phyloP scores from a whole-genome alignment of 2,113 vertebrate genomes.

The Tylochromis polylepis region DNA sequence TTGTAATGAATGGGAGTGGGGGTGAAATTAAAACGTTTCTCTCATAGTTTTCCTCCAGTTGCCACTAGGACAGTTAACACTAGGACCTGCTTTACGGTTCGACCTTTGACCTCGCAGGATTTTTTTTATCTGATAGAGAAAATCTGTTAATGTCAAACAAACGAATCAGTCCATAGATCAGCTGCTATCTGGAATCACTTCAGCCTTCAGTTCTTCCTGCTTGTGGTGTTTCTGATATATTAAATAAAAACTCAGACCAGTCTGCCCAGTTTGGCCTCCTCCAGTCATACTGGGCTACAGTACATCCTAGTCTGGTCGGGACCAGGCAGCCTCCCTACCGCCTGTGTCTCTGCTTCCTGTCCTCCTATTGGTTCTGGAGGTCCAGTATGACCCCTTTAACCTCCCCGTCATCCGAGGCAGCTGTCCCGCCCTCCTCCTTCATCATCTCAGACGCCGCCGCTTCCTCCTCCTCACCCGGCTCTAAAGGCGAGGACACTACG shows the following conservation, averaged over 20 bases:
- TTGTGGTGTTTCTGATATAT: not conserved
- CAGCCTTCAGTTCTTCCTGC: not conserved
- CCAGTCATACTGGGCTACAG: not conserved
- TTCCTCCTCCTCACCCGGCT: slow-evolving; percentile 81
- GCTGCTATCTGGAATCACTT: not conserved
- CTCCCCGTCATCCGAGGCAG: slow-evolving; percentile 79
- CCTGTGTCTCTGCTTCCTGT: slow-evolving; percentile 2
- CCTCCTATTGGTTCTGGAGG: slow-evolving; percentile 83
- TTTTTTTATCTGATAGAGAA: not conserved
- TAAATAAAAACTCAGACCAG: not conserved
- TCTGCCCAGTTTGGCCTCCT: not conserved
- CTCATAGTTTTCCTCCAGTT: not conserved
- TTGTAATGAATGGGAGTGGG: not conserved
- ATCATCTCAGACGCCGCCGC: slow-evolving; percentile 67
- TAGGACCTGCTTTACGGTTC: not conserved
- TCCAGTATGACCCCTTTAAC: slow-evolving; percentile 83
- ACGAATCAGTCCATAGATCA: not conserved
- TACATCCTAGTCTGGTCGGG: not conserved
- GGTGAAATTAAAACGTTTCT: fast-evolving
- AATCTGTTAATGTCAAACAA: not conserved
- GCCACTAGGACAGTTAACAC: not conserved
- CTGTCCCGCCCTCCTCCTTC: slow-evolving; percentile 76
- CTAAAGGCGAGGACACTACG: slow-evolving; percentile 83
- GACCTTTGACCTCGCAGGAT: not conserved
- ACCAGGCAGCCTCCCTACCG: slow-evolving; percentile 11